Percentiles rank a stretch among this genome's conserved stretches.
Evolutionary conservation across 2,113 vertebrate genomes (phyloP).

Genomic region (Nothobranchius kuhntae): DNA sequence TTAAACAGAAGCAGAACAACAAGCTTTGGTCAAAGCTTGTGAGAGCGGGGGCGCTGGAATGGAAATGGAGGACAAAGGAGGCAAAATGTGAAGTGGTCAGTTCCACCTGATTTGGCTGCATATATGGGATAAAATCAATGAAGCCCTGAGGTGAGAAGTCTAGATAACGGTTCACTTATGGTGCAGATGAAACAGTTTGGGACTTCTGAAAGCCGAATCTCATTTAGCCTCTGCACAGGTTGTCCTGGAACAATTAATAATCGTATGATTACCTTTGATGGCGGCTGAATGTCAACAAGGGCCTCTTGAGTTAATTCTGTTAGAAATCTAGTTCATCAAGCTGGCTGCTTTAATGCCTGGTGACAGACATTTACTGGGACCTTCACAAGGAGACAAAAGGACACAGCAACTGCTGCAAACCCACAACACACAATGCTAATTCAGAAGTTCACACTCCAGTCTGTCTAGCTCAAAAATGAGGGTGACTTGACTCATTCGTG

Average conservation of each 20-base stretch:
- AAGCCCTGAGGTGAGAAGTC: conserved; percentile 59
- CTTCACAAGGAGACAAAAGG: background rate
- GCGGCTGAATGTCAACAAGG: conserved; percentile 54
- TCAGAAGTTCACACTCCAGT: background rate
- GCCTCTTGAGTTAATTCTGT: conserved; percentile 39
- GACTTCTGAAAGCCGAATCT: conserved; percentile 10
- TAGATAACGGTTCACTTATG: conserved; percentile 62
- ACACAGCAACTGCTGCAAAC: conserved; percentile 1
- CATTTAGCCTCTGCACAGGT: background rate
- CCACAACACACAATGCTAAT: too few species aligned
- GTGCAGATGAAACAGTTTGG: conserved; percentile 52
- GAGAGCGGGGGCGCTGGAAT: conserved; percentile 35
- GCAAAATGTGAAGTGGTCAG: conserved; percentile 45
- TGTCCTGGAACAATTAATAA: conserved; percentile 38
- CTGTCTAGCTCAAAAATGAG: too few species aligned
- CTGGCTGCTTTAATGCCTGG: conserved; percentile 18
- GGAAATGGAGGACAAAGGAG: conserved; percentile 51
- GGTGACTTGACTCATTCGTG: background rate
- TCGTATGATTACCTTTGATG: conserved; percentile 49
- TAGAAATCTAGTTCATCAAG: conserved; percentile 51
- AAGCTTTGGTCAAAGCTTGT: conserved; percentile 47
- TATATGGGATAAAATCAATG: conserved; percentile 56
- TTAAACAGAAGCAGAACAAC: conserved; percentile 55
- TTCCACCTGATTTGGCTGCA: conserved; percentile 60
- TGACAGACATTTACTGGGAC: conserved; percentile 8